Conservation (phyloP, 2,888 invertebrate species). For the Cheilosia vulpina region DNA sequence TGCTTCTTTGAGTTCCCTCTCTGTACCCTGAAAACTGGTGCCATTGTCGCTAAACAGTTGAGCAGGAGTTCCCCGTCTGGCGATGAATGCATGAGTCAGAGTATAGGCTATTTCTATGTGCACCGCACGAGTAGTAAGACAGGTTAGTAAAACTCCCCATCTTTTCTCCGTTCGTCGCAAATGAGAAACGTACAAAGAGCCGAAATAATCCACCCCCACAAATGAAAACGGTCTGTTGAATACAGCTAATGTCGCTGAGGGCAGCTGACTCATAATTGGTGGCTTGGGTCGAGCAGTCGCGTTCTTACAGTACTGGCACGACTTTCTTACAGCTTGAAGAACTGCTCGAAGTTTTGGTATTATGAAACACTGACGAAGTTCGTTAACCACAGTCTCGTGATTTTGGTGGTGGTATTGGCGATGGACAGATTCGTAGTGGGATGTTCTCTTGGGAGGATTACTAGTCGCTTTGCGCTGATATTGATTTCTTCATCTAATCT, state of each 20-base stretch:
- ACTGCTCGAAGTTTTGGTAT: background rate
- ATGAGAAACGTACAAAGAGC: slow-evolving; percentile 39
- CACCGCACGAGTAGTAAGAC: slow-evolving; percentile 58
- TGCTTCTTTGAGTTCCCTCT: slow-evolving; percentile 2
- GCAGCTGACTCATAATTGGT: slow-evolving; percentile 49
- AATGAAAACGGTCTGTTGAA: slow-evolving; percentile 59
- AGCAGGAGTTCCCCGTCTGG: slow-evolving; percentile 48
- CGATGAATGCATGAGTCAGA: slow-evolving; percentile 66
- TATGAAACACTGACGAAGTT: background rate
- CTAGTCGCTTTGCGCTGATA: too few relatives aligned
- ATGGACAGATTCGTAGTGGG: slow-evolving; percentile 3
- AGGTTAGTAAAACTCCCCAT: slow-evolving; percentile 60
- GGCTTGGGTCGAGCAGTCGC: slow-evolving; percentile 12
- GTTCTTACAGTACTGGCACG: slow-evolving; percentile 45
- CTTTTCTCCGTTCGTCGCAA: slow-evolving; percentile 55
- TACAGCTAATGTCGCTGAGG: slow-evolving; percentile 25
- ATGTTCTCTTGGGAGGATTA: background rate
- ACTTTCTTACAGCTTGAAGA: background rate
- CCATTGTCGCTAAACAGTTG: slow-evolving; percentile 40
- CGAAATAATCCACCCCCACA: slow-evolving; percentile 52
- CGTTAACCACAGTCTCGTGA: slow-evolving; percentile 21
- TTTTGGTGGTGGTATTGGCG: slow-evolving; percentile 12
- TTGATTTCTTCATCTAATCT: too few relatives aligned
- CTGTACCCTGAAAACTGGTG: slow-evolving; percentile 30
- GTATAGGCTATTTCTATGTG: slow-evolving; percentile 66